phyloP scores from a whole-genome alignment of 1,140 invertebrate species.

The Ceratina calcarata region DNA sequence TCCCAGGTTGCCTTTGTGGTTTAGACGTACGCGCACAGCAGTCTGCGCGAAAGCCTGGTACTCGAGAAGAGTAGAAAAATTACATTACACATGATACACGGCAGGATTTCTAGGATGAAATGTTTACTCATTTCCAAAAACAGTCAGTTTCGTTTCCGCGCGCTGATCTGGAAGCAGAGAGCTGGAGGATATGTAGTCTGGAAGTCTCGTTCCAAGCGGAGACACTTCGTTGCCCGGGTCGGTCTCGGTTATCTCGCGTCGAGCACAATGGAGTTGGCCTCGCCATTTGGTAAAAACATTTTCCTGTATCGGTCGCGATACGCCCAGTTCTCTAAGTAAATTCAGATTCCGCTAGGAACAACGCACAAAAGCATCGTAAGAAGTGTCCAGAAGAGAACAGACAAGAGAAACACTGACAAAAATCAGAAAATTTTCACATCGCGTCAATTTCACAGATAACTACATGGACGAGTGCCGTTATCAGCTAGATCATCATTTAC shows the following conservation, averaged over 20 bases:
- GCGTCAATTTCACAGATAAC: too few species aligned
- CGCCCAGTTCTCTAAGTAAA: constrained; percentile 1
- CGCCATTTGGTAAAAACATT: neutral
- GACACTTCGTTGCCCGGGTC: neutral
- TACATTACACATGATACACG: too few species aligned
- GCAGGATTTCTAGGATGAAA: neutral
- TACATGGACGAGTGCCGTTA: too few species aligned
- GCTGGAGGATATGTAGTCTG: too few species aligned
- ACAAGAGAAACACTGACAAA: too few species aligned
- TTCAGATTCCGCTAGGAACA: neutral
- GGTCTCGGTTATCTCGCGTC: constrained; percentile 11
- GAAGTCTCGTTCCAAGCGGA: neutral
- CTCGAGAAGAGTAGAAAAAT: too few species aligned
- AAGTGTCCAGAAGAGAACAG: neutral
- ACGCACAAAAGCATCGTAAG: neutral
- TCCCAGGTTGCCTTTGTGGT: neutral
- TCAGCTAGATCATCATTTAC: too few species aligned
- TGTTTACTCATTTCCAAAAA: neutral
- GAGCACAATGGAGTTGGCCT: constrained; percentile 12
- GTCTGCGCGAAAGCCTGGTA: too few species aligned
- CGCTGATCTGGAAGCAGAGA: neutral
- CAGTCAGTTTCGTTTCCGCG: neutral
- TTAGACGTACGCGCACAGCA: neutral
- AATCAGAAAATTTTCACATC: too few species aligned
- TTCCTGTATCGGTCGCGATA: neutral